Evolutionary conservation across 2,113 vertebrate species (phyloP), one percentile per base, ranked within the genome.

Genomic region (Asarcornis scutulata): DNA sequence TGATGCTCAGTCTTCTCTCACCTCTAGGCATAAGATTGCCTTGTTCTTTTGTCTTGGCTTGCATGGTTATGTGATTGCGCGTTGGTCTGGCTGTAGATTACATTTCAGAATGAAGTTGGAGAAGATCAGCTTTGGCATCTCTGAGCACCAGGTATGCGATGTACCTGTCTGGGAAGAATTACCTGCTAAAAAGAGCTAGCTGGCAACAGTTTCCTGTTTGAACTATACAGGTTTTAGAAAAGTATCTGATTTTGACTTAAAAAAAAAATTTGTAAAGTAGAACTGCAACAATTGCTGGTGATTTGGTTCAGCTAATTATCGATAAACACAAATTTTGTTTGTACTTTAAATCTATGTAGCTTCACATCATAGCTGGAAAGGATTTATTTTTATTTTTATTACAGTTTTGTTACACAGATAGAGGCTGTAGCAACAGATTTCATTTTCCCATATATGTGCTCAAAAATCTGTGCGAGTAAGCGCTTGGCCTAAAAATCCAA

Each of bases 401-500:
- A 46, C 26, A 83, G 36, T 72, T 83, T 31, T 74, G 69, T 88
- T 55, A 68, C 48, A 73, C 10, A 46, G 71, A 59, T 76, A 53
- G 50, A 8, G 22, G 17, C 40, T 68, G 11, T 44, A 87, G 81
- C 13, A 81, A 81, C 26, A 74, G 32, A 78, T 59, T 82, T 75
- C 23, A 5, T 56, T 53, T 81, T 68, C 60, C 6, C 12, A 3
- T 0, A 0, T 29, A 22, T n/a, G 27, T 3, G 8, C 34, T 73
- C 67, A 79, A 42, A 84, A 68, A 9, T 25, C 82, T 62, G 66
- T 32, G 32, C 15, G 38, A 88, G 88, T 48, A 74, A 72, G 71
- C 17, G 13, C 0, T 40, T 40, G 59, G 71, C 53, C 67, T 72
- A 40, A 56, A 82, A 88, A 21, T 60, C 67, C 56, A 21, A 82